phyloP scores from a whole-genome alignment of 2,888 invertebrate species.

The Pandemis heparana region DNA sequence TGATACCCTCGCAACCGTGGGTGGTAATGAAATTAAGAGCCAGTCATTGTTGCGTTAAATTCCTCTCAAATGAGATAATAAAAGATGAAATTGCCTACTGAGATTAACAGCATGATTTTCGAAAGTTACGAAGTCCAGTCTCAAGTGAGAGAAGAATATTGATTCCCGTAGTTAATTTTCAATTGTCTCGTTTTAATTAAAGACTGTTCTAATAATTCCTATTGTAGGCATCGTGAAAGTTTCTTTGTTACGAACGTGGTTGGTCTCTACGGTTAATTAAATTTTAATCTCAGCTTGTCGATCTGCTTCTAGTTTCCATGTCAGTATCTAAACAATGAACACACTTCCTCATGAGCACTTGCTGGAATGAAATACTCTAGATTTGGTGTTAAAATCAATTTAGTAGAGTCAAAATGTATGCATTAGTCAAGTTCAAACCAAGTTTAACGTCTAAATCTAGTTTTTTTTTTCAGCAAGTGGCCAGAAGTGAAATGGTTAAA shows the following conservation, averaged over 20 bases:
- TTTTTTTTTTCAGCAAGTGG: too few species aligned
- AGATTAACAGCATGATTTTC: slow-evolving; percentile 54
- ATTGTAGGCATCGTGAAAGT: slow-evolving; percentile 6
- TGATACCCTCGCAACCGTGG: slow-evolving; percentile 57
- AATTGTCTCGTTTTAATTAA: slow-evolving; percentile 39
- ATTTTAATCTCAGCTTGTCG: slow-evolving; percentile 17
- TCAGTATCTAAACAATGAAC: background rate
- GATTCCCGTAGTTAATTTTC: slow-evolving; percentile 45
- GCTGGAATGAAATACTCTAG: too few species aligned
- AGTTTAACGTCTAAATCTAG: too few species aligned
- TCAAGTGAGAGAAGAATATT: slow-evolving; percentile 42
- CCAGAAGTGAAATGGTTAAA: too few species aligned
- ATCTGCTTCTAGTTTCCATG: background rate
- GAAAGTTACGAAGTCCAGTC: slow-evolving; percentile 50
- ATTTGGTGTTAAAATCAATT: too few species aligned
- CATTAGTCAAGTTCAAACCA: too few species aligned
- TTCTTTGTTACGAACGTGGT: background rate
- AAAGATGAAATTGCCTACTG: slow-evolving; percentile 51
- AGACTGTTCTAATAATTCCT: slow-evolving; percentile 18
- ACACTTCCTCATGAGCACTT: too few species aligned
- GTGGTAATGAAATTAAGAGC: slow-evolving; percentile 81
- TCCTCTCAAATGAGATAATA: slow-evolving; percentile 73
- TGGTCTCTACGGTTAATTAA: background rate
- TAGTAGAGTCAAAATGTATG: too few species aligned
- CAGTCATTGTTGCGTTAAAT: slow-evolving; percentile 81